Conservation (phyloP, 1,140 invertebrate species). For the Cydia amplana region DNA sequence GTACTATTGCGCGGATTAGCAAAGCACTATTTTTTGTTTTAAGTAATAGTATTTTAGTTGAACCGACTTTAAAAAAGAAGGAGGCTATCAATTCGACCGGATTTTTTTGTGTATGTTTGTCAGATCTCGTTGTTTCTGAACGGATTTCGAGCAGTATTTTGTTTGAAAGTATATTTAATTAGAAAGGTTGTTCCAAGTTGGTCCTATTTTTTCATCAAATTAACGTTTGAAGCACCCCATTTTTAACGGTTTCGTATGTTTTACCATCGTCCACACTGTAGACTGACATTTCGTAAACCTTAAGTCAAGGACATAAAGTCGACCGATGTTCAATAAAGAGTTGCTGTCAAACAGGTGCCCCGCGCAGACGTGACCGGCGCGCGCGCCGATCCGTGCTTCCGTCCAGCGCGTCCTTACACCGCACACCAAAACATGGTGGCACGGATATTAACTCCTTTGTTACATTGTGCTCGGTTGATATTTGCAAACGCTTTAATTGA, state of each 20-base stretch:
- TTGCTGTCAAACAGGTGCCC: background rate
- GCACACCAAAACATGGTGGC: slow-evolving; percentile 5
- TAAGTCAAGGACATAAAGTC: too few relatives aligned
- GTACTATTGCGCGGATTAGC: too few relatives aligned
- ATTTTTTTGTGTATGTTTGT: too few relatives aligned
- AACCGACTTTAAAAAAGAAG: too few relatives aligned
- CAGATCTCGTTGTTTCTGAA: too few relatives aligned
- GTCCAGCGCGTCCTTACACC: slow-evolving; percentile 20
- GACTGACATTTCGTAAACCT: too few relatives aligned
- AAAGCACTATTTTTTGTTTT: too few relatives aligned
- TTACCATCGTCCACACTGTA: background rate
- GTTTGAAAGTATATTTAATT: too few relatives aligned
- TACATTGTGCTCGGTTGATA: slow-evolving; percentile 6
- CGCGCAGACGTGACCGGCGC: slow-evolving; percentile 4
- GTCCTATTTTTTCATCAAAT: background rate
- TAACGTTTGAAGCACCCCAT: background rate
- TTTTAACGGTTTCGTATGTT: background rate
- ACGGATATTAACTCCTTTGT: slow-evolving; percentile 27
- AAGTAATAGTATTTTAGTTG: too few relatives aligned
- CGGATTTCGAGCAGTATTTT: too few relatives aligned
- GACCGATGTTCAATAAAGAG: background rate
- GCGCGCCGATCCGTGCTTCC: slow-evolving; percentile 26
- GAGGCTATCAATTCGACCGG: too few relatives aligned
- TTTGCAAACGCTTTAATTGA: slow-evolving; percentile 9
- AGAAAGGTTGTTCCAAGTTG: too few relatives aligned